Evolutionary conservation across 2,113 vertebrate species (phyloP).

Genomic region (Equus przewalskii): DNA sequence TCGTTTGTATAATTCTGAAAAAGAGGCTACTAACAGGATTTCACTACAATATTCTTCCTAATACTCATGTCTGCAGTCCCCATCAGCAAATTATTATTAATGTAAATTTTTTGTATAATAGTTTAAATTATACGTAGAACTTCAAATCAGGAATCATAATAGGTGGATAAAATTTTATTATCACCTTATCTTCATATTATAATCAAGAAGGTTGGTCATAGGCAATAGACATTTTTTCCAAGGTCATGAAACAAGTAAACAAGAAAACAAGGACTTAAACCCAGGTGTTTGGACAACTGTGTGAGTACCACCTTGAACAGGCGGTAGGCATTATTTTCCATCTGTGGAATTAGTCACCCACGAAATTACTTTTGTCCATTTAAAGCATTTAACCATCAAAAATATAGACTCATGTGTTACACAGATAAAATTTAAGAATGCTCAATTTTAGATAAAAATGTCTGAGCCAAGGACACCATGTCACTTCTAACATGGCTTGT

Average conservation of each 20-base stretch:
- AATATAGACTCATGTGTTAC: background rate
- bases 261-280: background rate
- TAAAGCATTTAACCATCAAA: conserved; percentile 29
- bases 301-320: background rate
- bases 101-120: background rate
- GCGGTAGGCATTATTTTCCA: conserved; percentile 32
- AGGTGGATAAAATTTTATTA: background rate
- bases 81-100: background rate
- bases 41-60: background rate
- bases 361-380: conserved; percentile 28
- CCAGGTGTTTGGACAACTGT: background rate
- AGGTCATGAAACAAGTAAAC: background rate
- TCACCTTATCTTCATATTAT: background rate
- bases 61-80: background rate
- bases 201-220: background rate
- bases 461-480: background rate
- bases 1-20: background rate
- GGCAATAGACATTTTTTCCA: background rate
- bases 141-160: background rate
- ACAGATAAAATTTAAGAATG: background rate
- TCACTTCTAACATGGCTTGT: background rate
- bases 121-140: background rate
- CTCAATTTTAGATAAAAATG: background rate
- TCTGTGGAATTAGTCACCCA: conserved; percentile 52
- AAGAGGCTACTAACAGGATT: background rate